These are phyloP conservation scores for Ips typographus DNA, from an alignment of 1,140 invertebrate species.

Conservation along the genomic window DNA sequence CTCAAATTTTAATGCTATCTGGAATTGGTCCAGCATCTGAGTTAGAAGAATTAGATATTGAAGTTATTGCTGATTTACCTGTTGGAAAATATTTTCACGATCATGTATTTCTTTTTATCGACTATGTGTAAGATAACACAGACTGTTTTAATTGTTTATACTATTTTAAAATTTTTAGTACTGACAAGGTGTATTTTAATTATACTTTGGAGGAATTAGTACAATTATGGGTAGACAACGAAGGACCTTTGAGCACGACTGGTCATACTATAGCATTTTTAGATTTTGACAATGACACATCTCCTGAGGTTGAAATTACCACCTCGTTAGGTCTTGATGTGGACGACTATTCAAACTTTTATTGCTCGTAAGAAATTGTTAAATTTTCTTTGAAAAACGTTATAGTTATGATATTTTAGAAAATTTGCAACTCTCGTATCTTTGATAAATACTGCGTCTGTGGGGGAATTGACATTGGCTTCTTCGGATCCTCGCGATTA, in stretches of 20 bases:
- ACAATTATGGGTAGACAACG: background rate
- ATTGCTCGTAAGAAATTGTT: too few relatives aligned
- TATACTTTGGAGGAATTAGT: background rate
- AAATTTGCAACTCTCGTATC: too few relatives aligned
- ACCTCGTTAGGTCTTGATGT: too few relatives aligned
- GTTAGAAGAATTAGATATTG: slow-evolving; percentile 63
- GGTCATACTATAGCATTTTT: too few relatives aligned
- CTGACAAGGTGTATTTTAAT: background rate
- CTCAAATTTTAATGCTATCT: slow-evolving; percentile 82
- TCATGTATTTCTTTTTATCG: slow-evolving; percentile 63
- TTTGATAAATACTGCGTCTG: slow-evolving; percentile 68
- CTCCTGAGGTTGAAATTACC: too few relatives aligned
- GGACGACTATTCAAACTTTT: too few relatives aligned
- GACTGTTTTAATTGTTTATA: background rate
- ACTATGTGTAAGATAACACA: background rate
- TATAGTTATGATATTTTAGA: too few relatives aligned
- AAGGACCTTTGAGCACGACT: background rate
- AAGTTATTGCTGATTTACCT: slow-evolving; percentile 67
- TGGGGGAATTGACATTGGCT: slow-evolving; percentile 66
- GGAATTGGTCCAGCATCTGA: slow-evolving; percentile 76
- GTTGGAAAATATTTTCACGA: slow-evolving; percentile 76
- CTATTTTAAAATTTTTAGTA: background rate
- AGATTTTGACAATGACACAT: too few relatives aligned
- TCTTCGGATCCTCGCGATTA: slow-evolving; percentile 69
- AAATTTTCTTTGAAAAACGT: too few relatives aligned